phyloP scores from a whole-genome alignment of 2,797 vertebrate genomes.

The Cynopterus sphinx region DNA sequence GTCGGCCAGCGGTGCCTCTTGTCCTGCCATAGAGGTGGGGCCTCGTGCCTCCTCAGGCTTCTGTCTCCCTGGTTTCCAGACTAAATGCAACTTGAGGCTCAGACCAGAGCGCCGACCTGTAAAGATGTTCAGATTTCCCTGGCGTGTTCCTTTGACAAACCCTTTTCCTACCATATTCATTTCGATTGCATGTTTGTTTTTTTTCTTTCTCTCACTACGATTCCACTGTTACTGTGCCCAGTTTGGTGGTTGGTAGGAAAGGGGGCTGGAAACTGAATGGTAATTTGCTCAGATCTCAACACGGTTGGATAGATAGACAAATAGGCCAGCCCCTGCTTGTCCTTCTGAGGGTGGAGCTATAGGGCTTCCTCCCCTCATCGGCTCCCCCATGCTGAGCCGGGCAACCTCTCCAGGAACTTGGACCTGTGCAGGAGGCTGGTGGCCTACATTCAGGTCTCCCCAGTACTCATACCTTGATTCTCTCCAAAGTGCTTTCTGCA shows the following conservation, averaged over 20 bases:
- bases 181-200: not conserved
- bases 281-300: not conserved
- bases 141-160: not conserved
- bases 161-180: not conserved
- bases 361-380: not conserved
- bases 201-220: not conserved
- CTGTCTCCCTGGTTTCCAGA: constrained; percentile 9
- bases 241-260: not conserved
- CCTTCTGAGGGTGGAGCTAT: not conserved
- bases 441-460: not conserved
- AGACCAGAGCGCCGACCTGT: not conserved
- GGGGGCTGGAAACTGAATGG: not conserved
- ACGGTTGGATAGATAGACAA: not conserved
- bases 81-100: not conserved
- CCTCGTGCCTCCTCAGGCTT: not conserved
- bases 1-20: not conserved
- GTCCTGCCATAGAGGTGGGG: too few species aligned
- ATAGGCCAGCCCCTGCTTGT: not conserved
- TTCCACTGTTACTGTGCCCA: not conserved
- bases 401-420: not conserved
- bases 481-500: not conserved
- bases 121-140: not conserved
- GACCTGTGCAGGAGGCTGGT: not conserved
- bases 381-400: not conserved
- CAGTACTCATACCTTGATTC: accelerated